Conservation (phyloP, 2,113 vertebrate genomes). For the Acinonyx jubatus region DNA sequence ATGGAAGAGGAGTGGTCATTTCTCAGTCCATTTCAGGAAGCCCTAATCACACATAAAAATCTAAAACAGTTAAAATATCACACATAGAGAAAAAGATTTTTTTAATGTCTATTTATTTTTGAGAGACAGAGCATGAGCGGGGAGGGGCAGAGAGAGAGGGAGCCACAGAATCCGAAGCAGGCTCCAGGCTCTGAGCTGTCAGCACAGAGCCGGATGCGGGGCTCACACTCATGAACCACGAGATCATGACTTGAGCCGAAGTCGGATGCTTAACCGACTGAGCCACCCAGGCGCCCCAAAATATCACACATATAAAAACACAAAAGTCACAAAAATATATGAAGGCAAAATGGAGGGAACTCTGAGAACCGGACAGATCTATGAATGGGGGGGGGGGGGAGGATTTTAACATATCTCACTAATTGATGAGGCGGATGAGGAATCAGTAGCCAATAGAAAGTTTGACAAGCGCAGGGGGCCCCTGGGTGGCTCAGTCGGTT, state of each 20-base stretch:
- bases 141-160: no score
- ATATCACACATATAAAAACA: neutral
- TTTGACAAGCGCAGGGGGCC: neutral
- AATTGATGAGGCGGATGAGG: neutral
- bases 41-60: neutral
- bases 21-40: neutral
- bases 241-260: no score
- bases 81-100: neutral
- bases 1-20: neutral
- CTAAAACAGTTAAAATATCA: neutral
- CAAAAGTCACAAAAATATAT: neutral
- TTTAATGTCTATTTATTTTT: no score
- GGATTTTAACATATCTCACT: neutral
- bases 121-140: no score
- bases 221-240: no score
- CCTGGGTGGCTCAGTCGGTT: no score
- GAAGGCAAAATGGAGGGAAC: neutral
- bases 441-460: neutral
- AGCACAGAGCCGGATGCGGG: no score
- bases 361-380: neutral
- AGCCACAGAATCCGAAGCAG: no score
- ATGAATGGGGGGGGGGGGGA: rapidly evolving
- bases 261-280: no score
- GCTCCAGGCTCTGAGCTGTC: no score
- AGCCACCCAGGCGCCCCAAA: neutral